phyloP scores from a whole-genome alignment of 2,113 vertebrate species.

The Chelonoidis abingdonii region DNA sequence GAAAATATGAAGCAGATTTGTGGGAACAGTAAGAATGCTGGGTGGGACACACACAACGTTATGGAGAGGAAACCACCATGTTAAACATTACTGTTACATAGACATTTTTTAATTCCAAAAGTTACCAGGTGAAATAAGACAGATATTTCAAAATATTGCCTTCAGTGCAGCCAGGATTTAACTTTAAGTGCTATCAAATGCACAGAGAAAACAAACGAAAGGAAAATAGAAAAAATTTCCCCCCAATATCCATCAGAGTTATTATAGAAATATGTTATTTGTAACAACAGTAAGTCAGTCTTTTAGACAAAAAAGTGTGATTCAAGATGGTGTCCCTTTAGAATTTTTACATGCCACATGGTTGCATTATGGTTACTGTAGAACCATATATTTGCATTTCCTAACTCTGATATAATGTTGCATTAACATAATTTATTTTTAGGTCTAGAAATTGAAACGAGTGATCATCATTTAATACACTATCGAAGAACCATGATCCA shows the following conservation, averaged over 20 bases:
- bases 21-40: not conserved
- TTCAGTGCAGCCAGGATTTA: no score
- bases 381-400: not conserved
- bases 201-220: no score
- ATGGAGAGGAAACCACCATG: no score
- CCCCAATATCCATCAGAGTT: no score
- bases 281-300: no score
- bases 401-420: not conserved
- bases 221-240: no score
- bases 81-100: no score
- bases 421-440: not conserved
- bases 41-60: not conserved
- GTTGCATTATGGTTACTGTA: accelerated
- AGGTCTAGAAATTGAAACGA: not conserved
- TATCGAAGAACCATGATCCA: not conserved
- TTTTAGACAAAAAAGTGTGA: not conserved
- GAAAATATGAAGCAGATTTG: not conserved
- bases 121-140: no score
- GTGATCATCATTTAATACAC: not conserved
- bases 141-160: no score
- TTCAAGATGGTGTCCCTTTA: not conserved
- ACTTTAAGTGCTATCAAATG: no score
- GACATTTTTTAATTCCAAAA: no score
- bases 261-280: no score
- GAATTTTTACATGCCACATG: accelerated